Evolutionary conservation across 1,140 invertebrate species (phyloP).

Genomic region (Achroia grisella): DNA sequence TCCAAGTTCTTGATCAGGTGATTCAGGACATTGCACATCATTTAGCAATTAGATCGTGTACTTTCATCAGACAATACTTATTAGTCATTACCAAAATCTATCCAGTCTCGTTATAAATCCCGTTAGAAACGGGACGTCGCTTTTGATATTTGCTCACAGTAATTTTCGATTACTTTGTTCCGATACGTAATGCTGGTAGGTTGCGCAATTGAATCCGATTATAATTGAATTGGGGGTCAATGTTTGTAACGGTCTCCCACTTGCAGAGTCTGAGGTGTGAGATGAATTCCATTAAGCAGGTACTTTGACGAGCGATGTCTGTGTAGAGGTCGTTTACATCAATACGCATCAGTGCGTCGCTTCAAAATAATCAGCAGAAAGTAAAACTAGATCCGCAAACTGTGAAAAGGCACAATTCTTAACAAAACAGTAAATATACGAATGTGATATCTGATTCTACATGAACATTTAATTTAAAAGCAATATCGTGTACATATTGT

Average conservation of each 20-base stretch:
- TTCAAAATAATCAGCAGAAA: constrained; percentile 1
- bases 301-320: constrained; percentile 16
- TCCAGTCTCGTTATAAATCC: constrained; percentile 11
- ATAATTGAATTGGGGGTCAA: constrained; percentile 41
- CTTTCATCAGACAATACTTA: constrained; percentile 8
- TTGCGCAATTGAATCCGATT: constrained; percentile 37
- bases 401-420: no score
- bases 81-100: constrained; percentile 9
- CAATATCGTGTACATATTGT: no score
- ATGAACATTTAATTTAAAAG: no score
- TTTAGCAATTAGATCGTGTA: constrained; percentile 20
- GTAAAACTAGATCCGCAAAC: neutral
- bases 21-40: constrained; percentile 4
- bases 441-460: no score
- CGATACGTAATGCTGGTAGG: constrained; percentile 20
- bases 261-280: constrained; percentile 32
- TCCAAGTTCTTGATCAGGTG: no score
- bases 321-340: constrained; percentile 27
- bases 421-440: no score
- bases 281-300: constrained; percentile 56
- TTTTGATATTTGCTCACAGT: neutral
- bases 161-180: constrained; percentile 25
- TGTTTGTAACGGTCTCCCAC: constrained; percentile 44
- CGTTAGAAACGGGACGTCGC: constrained; percentile 10
- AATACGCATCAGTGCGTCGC: constrained; percentile 7